Conservation (phyloP, 2,888 invertebrate genomes). For the Listrodromus nycthemerus region DNA sequence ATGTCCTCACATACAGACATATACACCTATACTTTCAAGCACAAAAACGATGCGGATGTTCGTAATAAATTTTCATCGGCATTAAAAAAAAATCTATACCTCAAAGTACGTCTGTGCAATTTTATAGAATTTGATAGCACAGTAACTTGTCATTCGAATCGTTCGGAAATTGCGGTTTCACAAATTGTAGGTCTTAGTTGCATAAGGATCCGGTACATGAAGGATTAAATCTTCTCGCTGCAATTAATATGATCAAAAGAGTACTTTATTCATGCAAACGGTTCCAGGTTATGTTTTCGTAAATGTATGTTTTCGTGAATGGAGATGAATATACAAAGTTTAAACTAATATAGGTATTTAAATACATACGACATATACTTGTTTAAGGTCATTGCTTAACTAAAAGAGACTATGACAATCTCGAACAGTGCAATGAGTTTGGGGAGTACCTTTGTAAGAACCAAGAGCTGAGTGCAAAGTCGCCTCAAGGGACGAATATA, state of each 20-base stretch:
- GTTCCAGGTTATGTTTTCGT: background rate
- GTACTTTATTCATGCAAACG: background rate
- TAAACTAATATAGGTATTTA: background rate
- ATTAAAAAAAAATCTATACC: no score
- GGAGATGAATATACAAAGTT: background rate
- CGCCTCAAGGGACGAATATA: constrained; percentile 48
- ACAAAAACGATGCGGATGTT: no score
- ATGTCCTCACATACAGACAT: no score
- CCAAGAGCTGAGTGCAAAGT: constrained; percentile 64
- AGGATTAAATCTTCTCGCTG: no score
- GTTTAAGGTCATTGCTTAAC: background rate
- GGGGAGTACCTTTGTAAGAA: constrained; percentile 55
- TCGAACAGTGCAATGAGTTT: background rate
- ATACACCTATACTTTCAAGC: background rate
- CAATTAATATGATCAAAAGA: no score
- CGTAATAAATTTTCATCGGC: no score
- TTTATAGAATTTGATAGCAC: no score
- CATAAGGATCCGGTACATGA: no score
- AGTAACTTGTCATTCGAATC: no score
- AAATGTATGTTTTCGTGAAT: background rate
- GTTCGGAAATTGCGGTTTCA: no score
- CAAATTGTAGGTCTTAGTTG: no score
- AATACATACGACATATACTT: background rate
- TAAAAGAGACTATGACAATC: background rate
- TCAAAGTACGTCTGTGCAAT: no score